Percentiles rank a stretch among this genome's conserved stretches.
Conservation (phyloP, 2,113 vertebrate species). For the Semicossyphus pulcher region DNA sequence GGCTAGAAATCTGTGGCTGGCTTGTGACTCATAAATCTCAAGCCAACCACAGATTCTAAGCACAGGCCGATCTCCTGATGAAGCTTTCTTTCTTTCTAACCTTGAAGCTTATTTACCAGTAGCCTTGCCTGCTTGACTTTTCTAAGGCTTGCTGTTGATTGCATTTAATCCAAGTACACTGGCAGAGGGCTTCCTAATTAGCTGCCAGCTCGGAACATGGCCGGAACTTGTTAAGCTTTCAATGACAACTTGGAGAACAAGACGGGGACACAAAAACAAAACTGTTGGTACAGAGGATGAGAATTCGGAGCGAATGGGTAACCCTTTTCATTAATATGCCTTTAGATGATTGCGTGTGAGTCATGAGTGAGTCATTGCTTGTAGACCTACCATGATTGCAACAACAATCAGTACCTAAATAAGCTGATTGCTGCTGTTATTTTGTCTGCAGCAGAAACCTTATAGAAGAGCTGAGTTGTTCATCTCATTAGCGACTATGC, state of each 20-base stretch:
- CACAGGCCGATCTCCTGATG: conserved; percentile 15
- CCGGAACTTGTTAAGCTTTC: conserved; percentile 42
- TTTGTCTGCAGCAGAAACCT: neutral
- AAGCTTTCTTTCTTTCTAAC: conserved; percentile 31
- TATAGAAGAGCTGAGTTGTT: too few species aligned
- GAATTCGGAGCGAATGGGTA: neutral
- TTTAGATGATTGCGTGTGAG: neutral
- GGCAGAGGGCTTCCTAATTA: conserved; percentile 63
- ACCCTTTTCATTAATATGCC: conserved; percentile 1
- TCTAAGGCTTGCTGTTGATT: conserved; percentile 46
- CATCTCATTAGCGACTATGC: too few species aligned
- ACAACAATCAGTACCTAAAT: neutral
- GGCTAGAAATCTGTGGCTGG: neutral
- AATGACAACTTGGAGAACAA: conserved; percentile 29
- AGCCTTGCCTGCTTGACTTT: conserved; percentile 42
- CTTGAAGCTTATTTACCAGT: conserved; percentile 44
- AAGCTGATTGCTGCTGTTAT: neutral
- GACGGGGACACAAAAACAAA: conserved; percentile 2
- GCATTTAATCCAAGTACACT: conserved; percentile 53
- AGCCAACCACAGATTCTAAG: conserved; percentile 11
- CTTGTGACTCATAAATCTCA: neutral
- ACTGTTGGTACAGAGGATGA: neutral
- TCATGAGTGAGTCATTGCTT: neutral
- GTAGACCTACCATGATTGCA: neutral
- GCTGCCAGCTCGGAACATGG: conserved; percentile 47